Percentiles rank a stretch among this genome's conserved stretches.
phyloP scores from a whole-genome alignment of 2,888 invertebrate genomes.

The Oligia fasciuncula region DNA sequence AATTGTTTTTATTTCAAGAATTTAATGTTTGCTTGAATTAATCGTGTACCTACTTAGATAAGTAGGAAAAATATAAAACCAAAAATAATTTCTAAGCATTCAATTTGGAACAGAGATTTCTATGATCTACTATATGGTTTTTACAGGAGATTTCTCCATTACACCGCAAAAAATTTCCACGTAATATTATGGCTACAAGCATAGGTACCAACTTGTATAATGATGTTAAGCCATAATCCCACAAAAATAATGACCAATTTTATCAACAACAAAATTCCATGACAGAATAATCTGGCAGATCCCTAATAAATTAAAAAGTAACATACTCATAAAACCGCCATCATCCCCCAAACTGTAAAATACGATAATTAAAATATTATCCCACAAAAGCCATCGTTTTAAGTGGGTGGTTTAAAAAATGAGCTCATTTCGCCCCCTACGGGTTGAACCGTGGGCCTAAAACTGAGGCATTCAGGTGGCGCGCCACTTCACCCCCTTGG shows the following conservation, averaged over 20 bases:
- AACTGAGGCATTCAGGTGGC: constrained; percentile 72
- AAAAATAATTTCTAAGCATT: background rate
- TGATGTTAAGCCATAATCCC: constrained; percentile 11
- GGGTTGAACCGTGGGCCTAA: constrained; percentile 60
- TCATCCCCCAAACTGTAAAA: constrained; percentile 46
- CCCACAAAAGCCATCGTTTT: constrained; percentile 53
- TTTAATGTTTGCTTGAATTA: background rate
- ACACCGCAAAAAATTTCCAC: background rate
- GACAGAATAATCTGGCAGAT: constrained; percentile 28
- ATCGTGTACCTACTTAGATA: background rate
- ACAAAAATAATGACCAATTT: constrained; percentile 34
- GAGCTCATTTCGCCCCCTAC: constrained; percentile 55
- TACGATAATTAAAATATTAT: constrained; percentile 62
- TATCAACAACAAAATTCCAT: constrained; percentile 15
- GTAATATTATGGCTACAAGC: background rate
- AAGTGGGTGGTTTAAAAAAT: constrained; percentile 63
- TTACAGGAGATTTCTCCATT: background rate
- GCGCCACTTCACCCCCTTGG: constrained; percentile 50
- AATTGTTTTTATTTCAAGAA: background rate
- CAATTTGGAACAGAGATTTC: background rate
- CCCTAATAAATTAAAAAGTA: constrained; percentile 48
- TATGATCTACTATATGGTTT: too few relatives aligned
- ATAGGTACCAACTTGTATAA: background rate
- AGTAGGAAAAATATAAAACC: background rate
- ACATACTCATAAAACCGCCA: constrained; percentile 33